Evolutionary conservation across 2,888 invertebrate genomes (phyloP).

Genomic region (Euclidia mi): DNA sequence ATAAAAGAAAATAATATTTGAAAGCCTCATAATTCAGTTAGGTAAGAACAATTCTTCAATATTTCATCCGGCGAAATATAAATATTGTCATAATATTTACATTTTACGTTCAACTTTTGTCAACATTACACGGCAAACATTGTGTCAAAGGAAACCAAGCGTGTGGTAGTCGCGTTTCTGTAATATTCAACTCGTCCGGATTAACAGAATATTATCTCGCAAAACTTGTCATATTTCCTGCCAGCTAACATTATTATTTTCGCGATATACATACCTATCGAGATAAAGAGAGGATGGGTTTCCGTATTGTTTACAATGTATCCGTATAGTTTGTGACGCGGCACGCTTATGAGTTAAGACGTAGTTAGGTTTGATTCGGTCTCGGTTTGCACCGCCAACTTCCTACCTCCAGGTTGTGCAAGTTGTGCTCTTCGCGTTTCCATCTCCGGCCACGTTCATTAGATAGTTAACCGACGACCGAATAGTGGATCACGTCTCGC

Average conservation of each 20-base stretch:
- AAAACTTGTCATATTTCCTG: conserved; percentile 33
- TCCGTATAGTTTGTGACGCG: conserved; percentile 51
- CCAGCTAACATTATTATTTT: conserved; percentile 33
- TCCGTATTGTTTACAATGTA: conserved; percentile 58
- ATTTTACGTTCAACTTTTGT: conserved; percentile 29
- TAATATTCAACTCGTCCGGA: conserved; percentile 27
- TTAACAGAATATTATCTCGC: conserved; percentile 32
- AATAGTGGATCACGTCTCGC: conserved; percentile 80
- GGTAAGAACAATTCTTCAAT: conserved; percentile 30
- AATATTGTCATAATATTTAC: conserved; percentile 30
- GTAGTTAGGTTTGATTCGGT: conserved; percentile 74
- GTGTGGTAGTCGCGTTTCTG: conserved; percentile 28
- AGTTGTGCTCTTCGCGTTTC: conserved; percentile 66
- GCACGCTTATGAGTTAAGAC: conserved; percentile 65
- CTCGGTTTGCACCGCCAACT: conserved; percentile 56
- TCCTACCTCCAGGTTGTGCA: conserved; percentile 59
- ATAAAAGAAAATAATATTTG: conserved; percentile 10
- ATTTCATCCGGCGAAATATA: conserved; percentile 21
- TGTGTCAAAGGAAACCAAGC: conserved; percentile 35
- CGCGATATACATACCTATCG: conserved; percentile 17
- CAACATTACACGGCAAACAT: conserved; percentile 36
- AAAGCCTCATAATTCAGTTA: conserved; percentile 23
- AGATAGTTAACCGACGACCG: conserved; percentile 76
- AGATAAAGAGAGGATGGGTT: conserved; percentile 40
- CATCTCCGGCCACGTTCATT: conserved; percentile 77